Evolutionary conservation across 1,140 invertebrate genomes (phyloP).

Genomic region (Zaprionus tsacasi): DNA sequence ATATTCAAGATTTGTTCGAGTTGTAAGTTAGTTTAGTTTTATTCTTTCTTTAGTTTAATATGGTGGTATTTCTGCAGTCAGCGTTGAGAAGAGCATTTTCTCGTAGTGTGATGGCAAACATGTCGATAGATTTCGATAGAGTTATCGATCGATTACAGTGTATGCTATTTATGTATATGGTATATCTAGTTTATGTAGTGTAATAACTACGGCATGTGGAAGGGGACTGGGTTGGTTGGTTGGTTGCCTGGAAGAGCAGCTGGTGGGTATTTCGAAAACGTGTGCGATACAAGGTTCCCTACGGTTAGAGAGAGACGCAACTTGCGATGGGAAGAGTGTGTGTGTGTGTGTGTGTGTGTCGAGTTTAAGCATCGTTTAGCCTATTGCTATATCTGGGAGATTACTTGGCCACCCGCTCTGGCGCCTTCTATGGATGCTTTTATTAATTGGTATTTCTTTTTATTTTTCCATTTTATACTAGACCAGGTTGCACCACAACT

Average conservation of each 20-base stretch:
- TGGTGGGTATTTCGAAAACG: conserved; percentile 68
- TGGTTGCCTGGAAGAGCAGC: conserved; percentile 64
- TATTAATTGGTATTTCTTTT: neutral
- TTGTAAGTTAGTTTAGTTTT: conserved; percentile 47
- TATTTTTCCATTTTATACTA: conserved; percentile 65
- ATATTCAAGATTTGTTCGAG: conserved; percentile 53
- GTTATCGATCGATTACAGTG: conserved; percentile 35
- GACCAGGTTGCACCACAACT: conserved; percentile 76
- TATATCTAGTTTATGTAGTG: conserved; percentile 14
- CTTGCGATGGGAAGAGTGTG: neutral
- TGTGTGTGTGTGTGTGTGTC: neutral
- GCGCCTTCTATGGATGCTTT: neutral
- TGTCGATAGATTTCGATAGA: conserved; percentile 46
- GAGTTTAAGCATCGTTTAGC: conserved; percentile 35
- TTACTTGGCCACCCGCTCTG: neutral
- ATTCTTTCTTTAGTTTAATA: conserved; percentile 65
- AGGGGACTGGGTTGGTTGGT: conserved; percentile 45
- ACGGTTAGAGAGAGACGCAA: neutral
- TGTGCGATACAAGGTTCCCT: conserved; percentile 37
- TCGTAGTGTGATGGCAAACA: conserved; percentile 76
- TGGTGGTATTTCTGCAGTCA: conserved; percentile 84
- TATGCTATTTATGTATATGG: conserved; percentile 32
- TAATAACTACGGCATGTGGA: conserved; percentile 20
- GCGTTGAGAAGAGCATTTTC: conserved; percentile 77
- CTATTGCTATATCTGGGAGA: conserved; percentile 38